Evolutionary conservation across 2,113 vertebrate genomes (phyloP).

Genomic region (Hemiprocne comata): DNA sequence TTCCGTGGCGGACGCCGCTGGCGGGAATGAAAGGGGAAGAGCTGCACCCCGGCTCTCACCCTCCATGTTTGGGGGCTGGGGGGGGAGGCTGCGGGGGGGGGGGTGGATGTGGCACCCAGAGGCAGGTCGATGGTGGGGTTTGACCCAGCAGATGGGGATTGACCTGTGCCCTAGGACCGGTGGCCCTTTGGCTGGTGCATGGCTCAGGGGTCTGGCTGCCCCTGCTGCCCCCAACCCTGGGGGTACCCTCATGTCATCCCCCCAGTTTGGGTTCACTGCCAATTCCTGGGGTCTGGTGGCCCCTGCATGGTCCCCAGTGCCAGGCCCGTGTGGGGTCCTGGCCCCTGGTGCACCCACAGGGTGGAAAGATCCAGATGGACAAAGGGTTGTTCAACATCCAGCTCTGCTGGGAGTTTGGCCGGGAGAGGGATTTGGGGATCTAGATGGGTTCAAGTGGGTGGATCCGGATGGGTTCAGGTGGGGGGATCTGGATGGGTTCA

Average conservation of each 20-base stretch:
- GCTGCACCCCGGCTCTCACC: background rate
- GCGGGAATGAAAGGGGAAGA: slow-evolving; percentile 30
- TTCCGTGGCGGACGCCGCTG: background rate
- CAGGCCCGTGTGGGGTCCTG: fast-evolving
- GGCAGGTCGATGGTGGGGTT: background rate
- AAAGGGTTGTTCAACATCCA: background rate
- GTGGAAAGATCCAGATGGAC: fast-evolving
- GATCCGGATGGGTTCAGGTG: no score
- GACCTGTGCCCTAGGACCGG: fast-evolving
- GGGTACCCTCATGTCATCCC: fast-evolving
- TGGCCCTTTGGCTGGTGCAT: background rate
- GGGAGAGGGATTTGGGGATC: background rate
- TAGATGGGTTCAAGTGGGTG: no score
- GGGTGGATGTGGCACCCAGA: fast-evolving
- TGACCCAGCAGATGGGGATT: fast-evolving
- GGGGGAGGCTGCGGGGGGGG: background rate
- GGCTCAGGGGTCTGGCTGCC: background rate
- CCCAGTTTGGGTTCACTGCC: no score
- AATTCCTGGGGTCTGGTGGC: fast-evolving
- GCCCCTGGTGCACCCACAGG: fast-evolving
- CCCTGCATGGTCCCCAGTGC: background rate
- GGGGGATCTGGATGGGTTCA: no score
- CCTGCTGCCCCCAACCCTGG: fast-evolving
- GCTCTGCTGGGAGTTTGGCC: fast-evolving
- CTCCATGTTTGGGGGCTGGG: background rate